A percentile compares a stretch with the other conserved stretches of the same genome.
Conservation (phyloP, 2,113 vertebrate species). For the Seriola quinqueradiata region DNA sequence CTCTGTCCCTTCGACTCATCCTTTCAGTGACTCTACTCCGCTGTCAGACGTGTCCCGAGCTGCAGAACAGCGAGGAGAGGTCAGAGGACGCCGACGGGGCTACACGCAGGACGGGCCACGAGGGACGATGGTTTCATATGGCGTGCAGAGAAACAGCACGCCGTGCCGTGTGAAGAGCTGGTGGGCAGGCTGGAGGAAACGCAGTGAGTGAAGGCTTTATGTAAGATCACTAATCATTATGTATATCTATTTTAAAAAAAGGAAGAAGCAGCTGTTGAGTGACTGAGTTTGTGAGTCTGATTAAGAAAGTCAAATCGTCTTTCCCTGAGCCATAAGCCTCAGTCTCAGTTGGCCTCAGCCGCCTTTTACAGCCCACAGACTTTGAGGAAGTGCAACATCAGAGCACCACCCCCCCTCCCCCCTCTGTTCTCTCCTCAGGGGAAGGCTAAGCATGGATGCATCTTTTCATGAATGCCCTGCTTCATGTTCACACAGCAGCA, state of each 20-base stretch:
- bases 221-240: not conserved
- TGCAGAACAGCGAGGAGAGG: conserved; percentile 9
- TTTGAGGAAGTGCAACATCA: conserved; percentile 44
- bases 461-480: not conserved
- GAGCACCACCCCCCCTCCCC: not conserved
- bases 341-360: conserved; percentile 31
- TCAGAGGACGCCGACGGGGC: conserved; percentile 46
- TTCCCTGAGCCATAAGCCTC: conserved; percentile 12
- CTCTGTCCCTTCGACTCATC: not conserved
- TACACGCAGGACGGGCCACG: not conserved
- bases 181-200: not conserved
- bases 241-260: not conserved
- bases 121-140: conserved; percentile 22
- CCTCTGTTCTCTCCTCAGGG: conserved; percentile 12
- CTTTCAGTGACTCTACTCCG: not conserved
- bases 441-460: not conserved
- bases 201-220: not conserved
- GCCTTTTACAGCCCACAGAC: conserved; percentile 19
- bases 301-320: conserved; percentile 5
- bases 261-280: not conserved
- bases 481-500: not conserved
- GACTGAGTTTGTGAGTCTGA: not conserved
- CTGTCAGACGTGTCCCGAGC: conserved; percentile 20
- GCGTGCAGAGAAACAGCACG: not conserved
- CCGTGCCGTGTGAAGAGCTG: not conserved